These are phyloP conservation scores for Drosophila sechellia DNA, from an alignment of 1,140 invertebrate species.

Conservation along the genomic window DNA sequence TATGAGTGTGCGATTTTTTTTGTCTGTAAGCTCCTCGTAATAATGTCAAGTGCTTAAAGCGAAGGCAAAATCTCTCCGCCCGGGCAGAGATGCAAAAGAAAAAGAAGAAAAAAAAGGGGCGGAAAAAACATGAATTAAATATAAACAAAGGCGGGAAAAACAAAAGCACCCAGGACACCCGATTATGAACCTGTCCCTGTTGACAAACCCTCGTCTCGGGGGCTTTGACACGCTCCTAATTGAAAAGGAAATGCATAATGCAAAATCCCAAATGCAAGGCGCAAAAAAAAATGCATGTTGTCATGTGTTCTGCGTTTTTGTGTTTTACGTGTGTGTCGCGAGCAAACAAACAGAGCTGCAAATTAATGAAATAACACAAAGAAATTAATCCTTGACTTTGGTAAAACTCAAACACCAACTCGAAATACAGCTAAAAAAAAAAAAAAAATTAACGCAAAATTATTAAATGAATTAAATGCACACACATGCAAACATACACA, in stretches of 20 bases:
- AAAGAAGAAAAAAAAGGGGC: neutral
- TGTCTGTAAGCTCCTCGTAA: conserved; percentile 30
- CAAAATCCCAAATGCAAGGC: conserved; percentile 5
- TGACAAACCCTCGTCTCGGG: conserved; percentile 37
- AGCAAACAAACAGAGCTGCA: conserved; percentile 40
- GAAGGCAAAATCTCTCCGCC: conserved; percentile 39
- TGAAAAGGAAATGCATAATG: conserved; percentile 38
- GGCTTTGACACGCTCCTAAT: conserved; percentile 60
- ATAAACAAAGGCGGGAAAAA: conserved; percentile 14
- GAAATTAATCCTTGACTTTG: conserved; percentile 50
- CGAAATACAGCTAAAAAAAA: conserved; percentile 1
- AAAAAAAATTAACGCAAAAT: conserved; percentile 38
- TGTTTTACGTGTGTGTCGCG: neutral
- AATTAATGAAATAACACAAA: conserved; percentile 14
- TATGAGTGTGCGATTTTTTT: conserved; percentile 10
- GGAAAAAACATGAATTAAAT: conserved; percentile 11
- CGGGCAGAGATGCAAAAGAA: conserved; percentile 18
- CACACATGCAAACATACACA: conserved; percentile 1
- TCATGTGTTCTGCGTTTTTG: neutral
- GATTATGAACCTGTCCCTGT: conserved; percentile 46
- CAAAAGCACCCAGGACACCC: conserved; percentile 26
- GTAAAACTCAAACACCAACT: conserved; percentile 1
- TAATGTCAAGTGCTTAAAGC: conserved; percentile 54
- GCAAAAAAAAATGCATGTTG: conserved; percentile 1
- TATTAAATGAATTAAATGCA: conserved; percentile 57